These are phyloP conservation scores for Anabas testudineus DNA, from an alignment of 2,797 vertebrate species.

Conservation along the genomic window DNA sequence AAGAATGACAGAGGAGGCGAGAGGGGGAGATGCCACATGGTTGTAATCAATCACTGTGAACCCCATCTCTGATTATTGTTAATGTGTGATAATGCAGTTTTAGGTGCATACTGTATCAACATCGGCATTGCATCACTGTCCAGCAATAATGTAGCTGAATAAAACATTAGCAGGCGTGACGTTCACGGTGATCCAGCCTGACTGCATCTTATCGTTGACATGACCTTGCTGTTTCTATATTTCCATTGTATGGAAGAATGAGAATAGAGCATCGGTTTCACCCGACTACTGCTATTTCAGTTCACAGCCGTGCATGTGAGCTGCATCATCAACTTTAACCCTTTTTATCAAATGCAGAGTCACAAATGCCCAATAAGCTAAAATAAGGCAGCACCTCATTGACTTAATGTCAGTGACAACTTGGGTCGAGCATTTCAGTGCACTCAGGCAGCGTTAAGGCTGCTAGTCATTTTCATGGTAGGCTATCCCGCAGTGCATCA, in stretches of 20 bases:
- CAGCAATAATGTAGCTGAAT: constrained; percentile 5
- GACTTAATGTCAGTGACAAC: constrained; percentile 25
- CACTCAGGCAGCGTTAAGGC: constrained; percentile 58
- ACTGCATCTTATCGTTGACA: background rate
- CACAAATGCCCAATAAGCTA: constrained; percentile 44
- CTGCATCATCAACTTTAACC: constrained; percentile 39
- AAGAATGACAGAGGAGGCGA: constrained; percentile 2
- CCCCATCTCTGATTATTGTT: constrained; percentile 1
- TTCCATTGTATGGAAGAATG: background rate
- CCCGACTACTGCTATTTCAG: too few relatives aligned
- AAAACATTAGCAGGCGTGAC: background rate
- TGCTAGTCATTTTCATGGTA: constrained; percentile 60
- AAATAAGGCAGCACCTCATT: constrained; percentile 47
- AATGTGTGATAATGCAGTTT: constrained; percentile 3
- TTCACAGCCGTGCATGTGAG: constrained; percentile 13
- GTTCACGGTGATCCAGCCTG: constrained; percentile 18
- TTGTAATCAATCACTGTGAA: constrained; percentile 28
- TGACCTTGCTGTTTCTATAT: background rate
- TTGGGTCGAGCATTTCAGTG: constrained; percentile 50
- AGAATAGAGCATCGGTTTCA: background rate
- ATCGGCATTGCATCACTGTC: constrained; percentile 13
- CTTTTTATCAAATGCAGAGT: constrained; percentile 31
- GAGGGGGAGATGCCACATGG: background rate
- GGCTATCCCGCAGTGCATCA: constrained; percentile 68
- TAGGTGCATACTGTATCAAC: constrained; percentile 18